Evolutionary conservation across 2,797 vertebrate genomes (phyloP).

Genomic region (Anableps anableps): DNA sequence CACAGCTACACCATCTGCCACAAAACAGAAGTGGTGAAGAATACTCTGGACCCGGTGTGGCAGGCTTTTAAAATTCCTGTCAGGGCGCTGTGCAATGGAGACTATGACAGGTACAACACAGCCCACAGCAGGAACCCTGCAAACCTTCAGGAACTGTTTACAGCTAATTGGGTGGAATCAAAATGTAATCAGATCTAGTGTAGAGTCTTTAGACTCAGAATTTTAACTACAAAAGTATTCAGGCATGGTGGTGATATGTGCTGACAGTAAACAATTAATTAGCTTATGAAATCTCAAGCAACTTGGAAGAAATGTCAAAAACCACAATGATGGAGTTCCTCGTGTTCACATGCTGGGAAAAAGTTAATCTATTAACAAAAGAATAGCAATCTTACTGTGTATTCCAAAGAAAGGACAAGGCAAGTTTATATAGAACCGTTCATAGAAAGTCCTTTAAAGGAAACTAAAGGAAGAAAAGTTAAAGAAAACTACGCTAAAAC

Average conservation of each 20-base stretch:
- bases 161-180: background rate
- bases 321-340: background rate
- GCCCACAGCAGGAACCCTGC: background rate
- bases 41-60: conserved; percentile 93
- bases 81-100: conserved; percentile 91
- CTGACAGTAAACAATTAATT: background rate
- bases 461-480: background rate
- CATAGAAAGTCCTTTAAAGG: background rate
- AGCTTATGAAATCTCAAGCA: conserved; percentile 9
- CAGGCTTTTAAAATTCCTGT: conserved; percentile 94
- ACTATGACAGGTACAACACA: conserved; percentile 87
- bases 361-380: background rate
- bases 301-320: background rate
- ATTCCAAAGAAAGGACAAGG: background rate
- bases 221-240: background rate
- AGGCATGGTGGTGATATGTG: background rate
- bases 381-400: background rate
- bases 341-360: background rate
- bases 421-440: background rate
- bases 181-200: background rate
- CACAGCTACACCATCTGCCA: conserved; percentile 91
- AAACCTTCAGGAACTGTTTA: conserved; percentile 1
- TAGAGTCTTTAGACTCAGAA: background rate
- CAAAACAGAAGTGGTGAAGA: conserved; percentile 94
- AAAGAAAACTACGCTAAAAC: background rate